A percentile compares a stretch with the other conserved stretches of the same genome.
Conservation (phyloP, 1,140 invertebrate genomes). For the Drosophila kikkawai region DNA sequence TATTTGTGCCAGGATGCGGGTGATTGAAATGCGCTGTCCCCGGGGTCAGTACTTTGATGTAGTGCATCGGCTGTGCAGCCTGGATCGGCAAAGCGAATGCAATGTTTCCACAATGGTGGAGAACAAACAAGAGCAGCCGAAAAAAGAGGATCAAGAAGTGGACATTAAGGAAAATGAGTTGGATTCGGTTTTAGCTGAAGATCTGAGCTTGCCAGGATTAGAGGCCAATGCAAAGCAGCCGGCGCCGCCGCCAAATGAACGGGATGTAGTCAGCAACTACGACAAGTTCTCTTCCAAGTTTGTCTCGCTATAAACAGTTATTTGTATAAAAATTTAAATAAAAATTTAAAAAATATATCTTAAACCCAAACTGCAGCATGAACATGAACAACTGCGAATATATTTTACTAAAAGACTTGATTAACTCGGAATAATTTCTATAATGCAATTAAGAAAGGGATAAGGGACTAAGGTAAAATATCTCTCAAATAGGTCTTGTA, state of each 20-base stretch:
- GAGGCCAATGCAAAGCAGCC: constrained; percentile 19
- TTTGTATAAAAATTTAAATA: constrained; percentile 10
- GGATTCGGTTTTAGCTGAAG: not conserved
- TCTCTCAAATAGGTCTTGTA: too few relatives aligned
- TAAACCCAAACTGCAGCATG: not conserved
- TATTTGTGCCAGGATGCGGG: constrained; percentile 24
- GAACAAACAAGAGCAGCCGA: not conserved
- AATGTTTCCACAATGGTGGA: not conserved
- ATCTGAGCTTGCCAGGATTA: not conserved
- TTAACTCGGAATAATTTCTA: not conserved
- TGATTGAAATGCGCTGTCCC: constrained; percentile 54
- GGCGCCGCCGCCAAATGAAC: not conserved
- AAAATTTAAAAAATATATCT: constrained; percentile 5
- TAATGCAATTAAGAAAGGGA: not conserved
- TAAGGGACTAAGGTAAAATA: not conserved
- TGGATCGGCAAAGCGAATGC: constrained; percentile 46
- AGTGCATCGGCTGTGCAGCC: constrained; percentile 29
- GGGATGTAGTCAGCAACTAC: constrained; percentile 26
- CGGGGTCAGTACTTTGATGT: constrained; percentile 57
- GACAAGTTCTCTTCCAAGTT: constrained; percentile 69
- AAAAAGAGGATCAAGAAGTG: not conserved
- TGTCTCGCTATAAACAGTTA: constrained; percentile 20
- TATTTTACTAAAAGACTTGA: not conserved
- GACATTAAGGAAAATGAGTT: not conserved
- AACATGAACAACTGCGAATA: not conserved